Conservation (phyloP, 2,888 invertebrate species). For the Rhyacophila evoluta region DNA sequence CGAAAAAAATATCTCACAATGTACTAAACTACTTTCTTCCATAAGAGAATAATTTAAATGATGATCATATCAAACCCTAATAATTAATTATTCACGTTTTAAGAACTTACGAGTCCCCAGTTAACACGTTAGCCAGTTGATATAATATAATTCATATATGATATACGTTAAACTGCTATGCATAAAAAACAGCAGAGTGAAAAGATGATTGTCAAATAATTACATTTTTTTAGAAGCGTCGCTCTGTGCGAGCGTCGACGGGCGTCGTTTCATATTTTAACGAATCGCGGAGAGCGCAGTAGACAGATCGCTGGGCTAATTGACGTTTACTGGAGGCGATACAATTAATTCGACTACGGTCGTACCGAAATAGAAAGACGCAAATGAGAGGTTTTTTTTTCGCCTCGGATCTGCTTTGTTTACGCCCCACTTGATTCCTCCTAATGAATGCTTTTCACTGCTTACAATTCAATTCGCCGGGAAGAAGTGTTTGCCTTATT, state of each 20-base stretch:
- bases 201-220: not conserved
- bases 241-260: not conserved
- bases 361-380: constrained; percentile 1
- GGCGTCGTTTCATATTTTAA: constrained; percentile 24
- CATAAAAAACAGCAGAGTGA: too few relatives aligned
- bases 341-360: constrained; percentile 12
- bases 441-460: constrained; percentile 12
- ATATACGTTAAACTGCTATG: too few relatives aligned
- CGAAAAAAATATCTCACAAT: too few relatives aligned
- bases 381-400: constrained; percentile 13
- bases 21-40: too few relatives aligned
- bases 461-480: constrained; percentile 19
- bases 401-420: not conserved
- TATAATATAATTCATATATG: too few relatives aligned
- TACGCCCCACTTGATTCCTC: constrained; percentile 17
- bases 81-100: too few relatives aligned
- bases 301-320: constrained; percentile 24
- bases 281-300: constrained; percentile 6
- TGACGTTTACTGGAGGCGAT: constrained; percentile 24
- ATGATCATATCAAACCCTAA: too few relatives aligned
- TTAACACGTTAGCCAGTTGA: too few relatives aligned
- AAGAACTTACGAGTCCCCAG: too few relatives aligned
- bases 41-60: too few relatives aligned
- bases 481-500: constrained; percentile 14
- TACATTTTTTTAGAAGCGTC: not conserved